Percentiles rank a stretch among this genome's conserved stretches.
phyloP scores from a whole-genome alignment of 2,113 vertebrate genomes.

The Albula glossodonta region DNA sequence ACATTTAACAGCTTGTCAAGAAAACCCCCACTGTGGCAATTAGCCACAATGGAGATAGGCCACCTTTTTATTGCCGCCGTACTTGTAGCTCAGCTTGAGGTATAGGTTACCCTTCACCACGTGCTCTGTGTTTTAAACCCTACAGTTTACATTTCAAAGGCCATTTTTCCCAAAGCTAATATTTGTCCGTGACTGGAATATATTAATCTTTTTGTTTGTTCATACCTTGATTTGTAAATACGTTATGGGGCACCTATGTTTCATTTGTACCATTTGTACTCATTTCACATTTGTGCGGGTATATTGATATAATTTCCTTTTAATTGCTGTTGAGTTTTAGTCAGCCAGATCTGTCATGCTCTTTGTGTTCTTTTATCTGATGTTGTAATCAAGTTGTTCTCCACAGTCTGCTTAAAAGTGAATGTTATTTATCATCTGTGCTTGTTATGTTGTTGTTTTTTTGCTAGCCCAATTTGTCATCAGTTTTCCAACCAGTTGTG shows the following conservation, averaged over 20 bases:
- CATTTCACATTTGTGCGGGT: background rate
- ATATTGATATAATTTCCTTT: background rate
- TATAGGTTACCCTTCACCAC: background rate
- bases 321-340: background rate
- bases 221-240: background rate
- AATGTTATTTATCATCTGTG: too few species aligned
- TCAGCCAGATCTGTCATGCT: too few species aligned
- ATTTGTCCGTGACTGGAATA: background rate
- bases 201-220: background rate
- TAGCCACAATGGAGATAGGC: conserved; percentile 13
- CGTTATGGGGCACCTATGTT: background rate
- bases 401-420: too few species aligned
- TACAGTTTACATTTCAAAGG: background rate
- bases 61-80: background rate
- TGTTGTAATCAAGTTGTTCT: too few species aligned
- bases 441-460: too few species aligned
- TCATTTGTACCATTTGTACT: background rate
- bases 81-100: background rate
- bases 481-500: background rate
- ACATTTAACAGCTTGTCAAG: conserved; percentile 76
- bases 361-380: too few species aligned
- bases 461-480: too few species aligned
- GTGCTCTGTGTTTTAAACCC: background rate
- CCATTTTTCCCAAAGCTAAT: background rate
- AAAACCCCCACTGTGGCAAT: conserved; percentile 55